Percentiles rank a stretch among this genome's conserved stretches.
Conservation (phyloP, 30 jellyfish, hydroid and myxozoan genomes). For the Aurelia aurita complex sp. Pacific region DNA sequence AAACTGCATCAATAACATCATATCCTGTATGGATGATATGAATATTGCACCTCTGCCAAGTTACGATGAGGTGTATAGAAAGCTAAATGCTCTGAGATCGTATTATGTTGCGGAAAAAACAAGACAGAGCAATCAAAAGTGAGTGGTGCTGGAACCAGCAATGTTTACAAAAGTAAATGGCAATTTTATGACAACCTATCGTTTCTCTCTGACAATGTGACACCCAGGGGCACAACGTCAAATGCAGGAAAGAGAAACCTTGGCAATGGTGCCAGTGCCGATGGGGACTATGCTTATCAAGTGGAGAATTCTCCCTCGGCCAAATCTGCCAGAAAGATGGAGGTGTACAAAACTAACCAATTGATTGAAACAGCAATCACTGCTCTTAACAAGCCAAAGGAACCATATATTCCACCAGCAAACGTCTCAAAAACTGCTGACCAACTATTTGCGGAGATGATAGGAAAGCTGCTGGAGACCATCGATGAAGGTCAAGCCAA, state of each 20-base stretch:
- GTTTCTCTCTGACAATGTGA: slow-evolving; percentile 22
- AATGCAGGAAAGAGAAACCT: slow-evolving; percentile 17
- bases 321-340: slow-evolving; percentile 11
- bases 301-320: slow-evolving; percentile 14
- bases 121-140: slow-evolving; percentile 26
- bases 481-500: slow-evolving; percentile 30
- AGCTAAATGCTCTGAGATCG: slow-evolving; percentile 38
- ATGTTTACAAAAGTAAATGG: slow-evolving; percentile 20
- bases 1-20: slow-evolving; percentile 29
- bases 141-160: slow-evolving; percentile 35
- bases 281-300: slow-evolving; percentile 23
- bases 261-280: slow-evolving; percentile 11
- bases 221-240: slow-evolving; percentile 26
- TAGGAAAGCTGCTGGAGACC: slow-evolving; percentile 32
- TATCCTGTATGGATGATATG: slow-evolving; percentile 24
- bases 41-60: slow-evolving; percentile 25
- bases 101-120: slow-evolving; percentile 39
- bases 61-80: slow-evolving; percentile 34
- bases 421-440: slow-evolving; percentile 36
- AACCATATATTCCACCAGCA: neutral
- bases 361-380: slow-evolving; percentile 32
- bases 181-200: slow-evolving; percentile 15
- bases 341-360: slow-evolving; percentile 3
- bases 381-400: slow-evolving; percentile 26
- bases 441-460: slow-evolving; percentile 24